These are phyloP conservation scores for Heliconius hermathena DNA, from an alignment of 1,140 invertebrate genomes.

Conservation along the genomic window DNA sequence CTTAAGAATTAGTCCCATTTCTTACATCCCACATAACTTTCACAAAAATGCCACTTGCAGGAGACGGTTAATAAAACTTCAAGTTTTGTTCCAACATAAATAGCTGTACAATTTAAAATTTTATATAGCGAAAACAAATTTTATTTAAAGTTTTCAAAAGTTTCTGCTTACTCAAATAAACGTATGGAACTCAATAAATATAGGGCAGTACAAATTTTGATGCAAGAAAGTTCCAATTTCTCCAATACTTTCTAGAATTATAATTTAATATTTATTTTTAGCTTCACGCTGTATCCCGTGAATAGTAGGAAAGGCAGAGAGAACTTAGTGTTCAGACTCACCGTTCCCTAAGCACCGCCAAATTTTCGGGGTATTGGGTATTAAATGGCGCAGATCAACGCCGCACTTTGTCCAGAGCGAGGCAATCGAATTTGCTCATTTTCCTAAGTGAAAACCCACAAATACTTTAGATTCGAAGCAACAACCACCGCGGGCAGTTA, in stretches of 20 bases:
- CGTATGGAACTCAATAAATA: conserved; percentile 3
- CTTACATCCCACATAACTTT: neutral
- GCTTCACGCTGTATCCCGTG: too few species aligned
- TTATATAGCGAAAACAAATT: conserved; percentile 3
- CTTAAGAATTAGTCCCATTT: neutral
- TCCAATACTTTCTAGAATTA: neutral
- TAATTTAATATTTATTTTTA: neutral
- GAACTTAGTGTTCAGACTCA: neutral
- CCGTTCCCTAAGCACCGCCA: neutral
- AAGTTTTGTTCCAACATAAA: neutral
- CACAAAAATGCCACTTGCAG: neutral
- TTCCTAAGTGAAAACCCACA: too few species aligned
- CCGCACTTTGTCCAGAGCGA: too few species aligned
- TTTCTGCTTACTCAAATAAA: neutral
- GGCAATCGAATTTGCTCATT: too few species aligned
- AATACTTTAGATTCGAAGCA: too few species aligned
- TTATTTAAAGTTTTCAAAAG: neutral
- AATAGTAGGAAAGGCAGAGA: too few species aligned
- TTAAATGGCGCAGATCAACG: too few species aligned
- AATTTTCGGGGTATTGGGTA: too few species aligned
- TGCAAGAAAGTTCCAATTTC: neutral
- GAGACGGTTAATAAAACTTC: neutral
- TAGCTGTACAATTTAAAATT: neutral
- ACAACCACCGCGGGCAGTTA: too few species aligned
- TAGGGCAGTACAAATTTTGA: neutral